A percentile compares a stretch with the other conserved stretches of the same genome.
phyloP scores from a whole-genome alignment of 2,797 vertebrate genomes.

The Acropternis orthonyx region DNA sequence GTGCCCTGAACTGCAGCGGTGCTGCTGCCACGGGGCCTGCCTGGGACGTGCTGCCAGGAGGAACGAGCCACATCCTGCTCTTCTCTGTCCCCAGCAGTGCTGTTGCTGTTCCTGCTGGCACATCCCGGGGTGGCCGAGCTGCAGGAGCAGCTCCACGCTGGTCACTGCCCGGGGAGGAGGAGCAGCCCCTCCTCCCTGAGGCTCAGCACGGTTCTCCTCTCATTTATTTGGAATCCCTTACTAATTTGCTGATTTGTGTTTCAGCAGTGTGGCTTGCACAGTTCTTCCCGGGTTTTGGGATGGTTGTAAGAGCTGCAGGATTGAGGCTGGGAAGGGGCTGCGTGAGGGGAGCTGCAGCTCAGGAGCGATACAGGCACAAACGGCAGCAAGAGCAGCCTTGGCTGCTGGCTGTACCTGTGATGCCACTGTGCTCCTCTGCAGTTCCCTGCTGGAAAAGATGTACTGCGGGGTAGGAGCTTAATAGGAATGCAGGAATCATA shows the following conservation, averaged over 20 bases:
- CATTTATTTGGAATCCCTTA: background rate
- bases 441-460: background rate
- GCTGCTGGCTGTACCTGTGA: background rate
- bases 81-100: background rate
- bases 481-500: accelerated
- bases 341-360: background rate
- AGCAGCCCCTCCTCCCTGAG: background rate
- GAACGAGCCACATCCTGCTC: background rate
- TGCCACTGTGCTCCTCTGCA: background rate
- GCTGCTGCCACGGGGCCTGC: too few species aligned
- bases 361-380: accelerated
- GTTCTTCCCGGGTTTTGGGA: background rate
- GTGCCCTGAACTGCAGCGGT: background rate
- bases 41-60: background rate
- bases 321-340: background rate
- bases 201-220: background rate
- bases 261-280: background rate
- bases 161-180: too few species aligned
- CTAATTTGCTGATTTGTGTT: background rate
- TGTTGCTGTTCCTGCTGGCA: background rate
- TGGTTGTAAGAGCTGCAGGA: accelerated
- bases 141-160: background rate
- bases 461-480: accelerated
- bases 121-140: background rate
- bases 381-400: background rate